Evolutionary conservation across 2,113 vertebrate species (phyloP).

Genomic region (Triplophysa tibetana): DNA sequence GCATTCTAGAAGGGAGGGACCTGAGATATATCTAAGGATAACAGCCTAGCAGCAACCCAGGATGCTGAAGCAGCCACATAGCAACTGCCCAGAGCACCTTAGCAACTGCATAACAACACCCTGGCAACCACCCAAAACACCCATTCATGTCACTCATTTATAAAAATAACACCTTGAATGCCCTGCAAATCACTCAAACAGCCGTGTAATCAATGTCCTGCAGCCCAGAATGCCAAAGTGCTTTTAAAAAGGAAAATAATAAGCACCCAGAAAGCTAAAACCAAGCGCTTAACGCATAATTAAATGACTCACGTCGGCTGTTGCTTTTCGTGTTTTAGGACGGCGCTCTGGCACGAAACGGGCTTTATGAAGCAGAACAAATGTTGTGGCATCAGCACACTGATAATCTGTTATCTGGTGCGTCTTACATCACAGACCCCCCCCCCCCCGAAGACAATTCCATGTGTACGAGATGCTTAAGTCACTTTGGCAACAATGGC

Average conservation of each 20-base stretch:
- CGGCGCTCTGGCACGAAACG: background rate
- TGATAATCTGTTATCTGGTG: slow-evolving; percentile 26
- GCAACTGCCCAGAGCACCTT: background rate
- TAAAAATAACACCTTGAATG: background rate
- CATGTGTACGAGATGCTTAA: slow-evolving; percentile 46
- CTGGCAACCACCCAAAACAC: too few relatives aligned
- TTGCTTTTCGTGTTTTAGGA: slow-evolving; percentile 11
- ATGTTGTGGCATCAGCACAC: slow-evolving; percentile 28
- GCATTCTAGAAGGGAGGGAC: too few relatives aligned
- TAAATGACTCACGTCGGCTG: slow-evolving; percentile 15
- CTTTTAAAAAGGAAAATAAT: background rate
- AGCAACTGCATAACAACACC: background rate
- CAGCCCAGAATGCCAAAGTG: background rate
- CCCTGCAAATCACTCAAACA: background rate
- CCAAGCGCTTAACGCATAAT: background rate
- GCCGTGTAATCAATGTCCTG: slow-evolving; percentile 2
- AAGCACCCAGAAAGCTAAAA: slow-evolving; percentile 1
- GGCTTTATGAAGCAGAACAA: slow-evolving; percentile 43
- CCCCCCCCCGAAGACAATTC: slow-evolving; percentile 20
- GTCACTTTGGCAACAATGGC: slow-evolving; percentile 63
- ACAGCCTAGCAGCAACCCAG: background rate
- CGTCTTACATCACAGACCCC: background rate
- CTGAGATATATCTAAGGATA: background rate
- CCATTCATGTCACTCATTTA: too few relatives aligned
- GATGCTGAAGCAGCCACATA: background rate